Evolutionary conservation across 2,888 invertebrate genomes (phyloP), one percentile per base, ranked within the genome.

Genomic region (Thera obeliscata): DNA sequence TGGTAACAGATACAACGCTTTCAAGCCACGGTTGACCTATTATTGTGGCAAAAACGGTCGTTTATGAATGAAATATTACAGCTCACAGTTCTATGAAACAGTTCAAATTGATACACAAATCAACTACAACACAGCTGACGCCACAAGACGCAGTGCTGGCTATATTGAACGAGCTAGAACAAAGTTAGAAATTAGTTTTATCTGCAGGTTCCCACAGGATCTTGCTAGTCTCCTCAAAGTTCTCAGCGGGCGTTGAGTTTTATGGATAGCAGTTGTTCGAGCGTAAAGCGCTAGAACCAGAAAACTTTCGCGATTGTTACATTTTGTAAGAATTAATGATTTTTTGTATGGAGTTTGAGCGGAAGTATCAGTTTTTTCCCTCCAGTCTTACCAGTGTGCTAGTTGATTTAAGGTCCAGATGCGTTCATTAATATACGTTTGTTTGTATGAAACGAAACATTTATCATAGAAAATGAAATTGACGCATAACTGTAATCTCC

Each of bases 201-300:
- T 69, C 65, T 50, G 46, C 38, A 33, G 52, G 56, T 50, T 64
- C 64, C 57, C 61, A 7, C n/a, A 54, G 64, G 67, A 56, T 36
- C 60, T 55, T 58, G 56, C 33, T 22, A 56, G 62, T 63, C 63
- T 50, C 50, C 50, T 9, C 43, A 63, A 52, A 64, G 57, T 64
- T 54, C 52, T 59, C 55, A 38, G 62, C 55, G 22, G n/a, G 41
- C 43, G 22, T 55, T 43, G 56, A 64, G 67, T 68, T 67, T 67
- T 64, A 67, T 67, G 60, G 60, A 67, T 63, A 56, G 57, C 36
- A 46, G 56, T 68, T 57, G 57, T 67, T 67, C 43, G 60, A 67
- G 59, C 59, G 59, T 54, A 57, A 61, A 54, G 12, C 54, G 35
- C 4, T 11, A 52, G 36, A 63, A 67, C 67, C 56, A 46, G 50